phyloP scores from a whole-genome alignment of 2,113 vertebrate genomes.

The Cryptotis parvus region DNA sequence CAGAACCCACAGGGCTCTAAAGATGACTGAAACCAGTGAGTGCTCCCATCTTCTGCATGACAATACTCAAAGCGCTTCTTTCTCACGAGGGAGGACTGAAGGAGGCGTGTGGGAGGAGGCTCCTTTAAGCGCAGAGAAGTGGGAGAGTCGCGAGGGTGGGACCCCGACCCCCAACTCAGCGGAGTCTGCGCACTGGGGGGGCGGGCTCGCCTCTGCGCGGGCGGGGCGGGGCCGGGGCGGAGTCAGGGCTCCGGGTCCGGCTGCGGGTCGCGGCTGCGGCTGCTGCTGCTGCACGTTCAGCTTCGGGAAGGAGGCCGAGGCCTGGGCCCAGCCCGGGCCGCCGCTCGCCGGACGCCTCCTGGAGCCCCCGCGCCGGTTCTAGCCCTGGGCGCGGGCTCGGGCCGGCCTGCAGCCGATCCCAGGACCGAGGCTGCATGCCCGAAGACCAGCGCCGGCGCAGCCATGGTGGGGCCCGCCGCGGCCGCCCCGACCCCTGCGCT shows the following conservation, averaged over 20 bases:
- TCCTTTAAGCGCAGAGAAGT: background rate
- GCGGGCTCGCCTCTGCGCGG: no score
- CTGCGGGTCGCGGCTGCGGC: slow-evolving; percentile 53
- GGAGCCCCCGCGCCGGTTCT: slow-evolving; percentile 75
- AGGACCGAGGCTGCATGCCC: slow-evolving; percentile 66
- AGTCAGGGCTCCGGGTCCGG: background rate
- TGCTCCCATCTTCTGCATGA: background rate
- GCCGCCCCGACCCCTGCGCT: slow-evolving; percentile 26
- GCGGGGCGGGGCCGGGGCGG: slow-evolving; percentile 59
- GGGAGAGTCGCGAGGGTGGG: rapidly evolving
- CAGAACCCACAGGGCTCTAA: background rate
- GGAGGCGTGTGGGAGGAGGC: background rate
- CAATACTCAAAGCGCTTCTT: background rate
- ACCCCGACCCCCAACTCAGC: rapidly evolving
- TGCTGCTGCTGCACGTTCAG: slow-evolving; percentile 4
- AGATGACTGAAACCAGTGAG: background rate
- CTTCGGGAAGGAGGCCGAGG: slow-evolving; percentile 64
- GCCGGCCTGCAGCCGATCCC: slow-evolving; percentile 62
- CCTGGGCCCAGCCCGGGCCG: slow-evolving; percentile 75
- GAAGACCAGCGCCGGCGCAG: slow-evolving; percentile 75
- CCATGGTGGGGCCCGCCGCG: slow-evolving; percentile 77
- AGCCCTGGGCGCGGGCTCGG: slow-evolving; percentile 74
- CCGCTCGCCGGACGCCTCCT: slow-evolving; percentile 60
- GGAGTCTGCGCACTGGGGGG: slow-evolving; percentile 65
- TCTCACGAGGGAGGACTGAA: background rate